Conservation (phyloP, 2,797 vertebrate genomes). For the Falco naumanni region DNA sequence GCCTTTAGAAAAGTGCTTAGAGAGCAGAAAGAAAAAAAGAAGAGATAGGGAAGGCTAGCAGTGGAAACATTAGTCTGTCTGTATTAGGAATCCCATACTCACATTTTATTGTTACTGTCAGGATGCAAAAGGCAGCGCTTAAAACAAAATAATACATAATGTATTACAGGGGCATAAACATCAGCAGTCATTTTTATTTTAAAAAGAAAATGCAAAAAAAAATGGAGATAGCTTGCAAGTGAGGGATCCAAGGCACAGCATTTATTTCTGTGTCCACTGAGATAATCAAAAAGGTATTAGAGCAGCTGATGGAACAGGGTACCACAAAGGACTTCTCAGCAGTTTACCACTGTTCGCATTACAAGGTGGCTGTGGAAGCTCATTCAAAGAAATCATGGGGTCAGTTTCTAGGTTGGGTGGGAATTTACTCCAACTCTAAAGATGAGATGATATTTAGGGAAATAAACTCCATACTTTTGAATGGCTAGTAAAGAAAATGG, state of each 20-base stretch:
- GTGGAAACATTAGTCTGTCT: constrained; percentile 98
- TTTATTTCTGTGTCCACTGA: constrained; percentile 73
- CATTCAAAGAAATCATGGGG: background rate
- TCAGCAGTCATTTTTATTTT: constrained; percentile 94
- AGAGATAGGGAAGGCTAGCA: constrained; percentile 78
- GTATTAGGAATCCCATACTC: constrained; percentile 99
- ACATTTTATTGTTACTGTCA: constrained; percentile 99
- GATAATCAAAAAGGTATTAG: constrained; percentile 76
- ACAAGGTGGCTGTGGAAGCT: background rate
- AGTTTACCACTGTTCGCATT: constrained; percentile 47
- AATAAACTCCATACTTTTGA: background rate
- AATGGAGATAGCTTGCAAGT: constrained; percentile 59
- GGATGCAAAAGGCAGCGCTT: constrained; percentile 99
- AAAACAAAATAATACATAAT: constrained; percentile 99
- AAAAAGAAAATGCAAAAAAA: constrained; percentile 92
- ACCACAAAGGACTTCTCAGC: constrained; percentile 63
- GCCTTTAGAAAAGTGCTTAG: constrained; percentile 97
- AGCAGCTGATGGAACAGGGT: constrained; percentile 61
- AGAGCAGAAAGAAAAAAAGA: constrained; percentile 86
- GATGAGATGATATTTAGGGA: background rate
- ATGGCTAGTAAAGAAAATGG: background rate
- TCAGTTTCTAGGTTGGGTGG: background rate
- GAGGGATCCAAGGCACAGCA: constrained; percentile 55
- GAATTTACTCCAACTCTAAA: background rate
- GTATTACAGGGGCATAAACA: constrained; percentile 91